phyloP scores from a whole-genome alignment of 2,113 vertebrate species.

The Montifringilla adamsi region DNA sequence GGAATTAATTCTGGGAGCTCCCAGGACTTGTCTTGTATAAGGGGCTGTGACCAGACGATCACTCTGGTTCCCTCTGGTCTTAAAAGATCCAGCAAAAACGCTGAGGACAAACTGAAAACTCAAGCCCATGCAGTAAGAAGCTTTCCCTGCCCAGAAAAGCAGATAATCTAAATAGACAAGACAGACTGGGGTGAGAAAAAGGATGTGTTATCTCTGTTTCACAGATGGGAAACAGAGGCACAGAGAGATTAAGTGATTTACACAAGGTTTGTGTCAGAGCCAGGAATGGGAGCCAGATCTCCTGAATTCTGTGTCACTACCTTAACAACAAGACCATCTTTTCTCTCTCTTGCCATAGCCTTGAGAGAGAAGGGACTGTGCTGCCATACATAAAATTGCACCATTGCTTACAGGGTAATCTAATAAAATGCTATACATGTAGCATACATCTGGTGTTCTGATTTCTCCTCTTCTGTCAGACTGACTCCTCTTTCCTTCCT shows the following conservation, averaged over 20 bases:
- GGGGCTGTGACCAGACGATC: slow-evolving; percentile 40
- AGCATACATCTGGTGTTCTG: not conserved
- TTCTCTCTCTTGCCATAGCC: not conserved
- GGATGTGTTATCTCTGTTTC: slow-evolving; percentile 67
- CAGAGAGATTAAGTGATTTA: slow-evolving; percentile 67
- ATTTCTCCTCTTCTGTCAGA: not conserved
- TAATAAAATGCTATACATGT: not conserved
- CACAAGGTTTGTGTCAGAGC: slow-evolving; percentile 64
- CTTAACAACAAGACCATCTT: slow-evolving; percentile 38
- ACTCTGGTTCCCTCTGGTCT: not conserved
- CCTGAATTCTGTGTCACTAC: slow-evolving; percentile 45
- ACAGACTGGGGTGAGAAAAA: slow-evolving; percentile 62
- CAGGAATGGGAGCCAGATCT: slow-evolving; percentile 60
- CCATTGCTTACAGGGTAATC: not conserved
- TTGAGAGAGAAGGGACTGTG: not conserved
- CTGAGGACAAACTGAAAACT: slow-evolving; percentile 39
- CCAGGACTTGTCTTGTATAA: not conserved
- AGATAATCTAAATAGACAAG: slow-evolving; percentile 68
- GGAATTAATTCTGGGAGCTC: slow-evolving; percentile 4
- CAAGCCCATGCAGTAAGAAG: slow-evolving; percentile 41
- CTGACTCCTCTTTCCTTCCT: not conserved
- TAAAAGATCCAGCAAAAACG: slow-evolving; percentile 17
- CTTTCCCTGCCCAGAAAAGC: slow-evolving; percentile 55
- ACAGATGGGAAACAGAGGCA: slow-evolving; percentile 68
- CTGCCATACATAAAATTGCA: not conserved